Percentiles rank a stretch among this genome's conserved stretches.
These are phyloP conservation scores for Cranoglanis bouderius DNA, from an alignment of 2,113 vertebrate species.

Conservation along the genomic window DNA sequence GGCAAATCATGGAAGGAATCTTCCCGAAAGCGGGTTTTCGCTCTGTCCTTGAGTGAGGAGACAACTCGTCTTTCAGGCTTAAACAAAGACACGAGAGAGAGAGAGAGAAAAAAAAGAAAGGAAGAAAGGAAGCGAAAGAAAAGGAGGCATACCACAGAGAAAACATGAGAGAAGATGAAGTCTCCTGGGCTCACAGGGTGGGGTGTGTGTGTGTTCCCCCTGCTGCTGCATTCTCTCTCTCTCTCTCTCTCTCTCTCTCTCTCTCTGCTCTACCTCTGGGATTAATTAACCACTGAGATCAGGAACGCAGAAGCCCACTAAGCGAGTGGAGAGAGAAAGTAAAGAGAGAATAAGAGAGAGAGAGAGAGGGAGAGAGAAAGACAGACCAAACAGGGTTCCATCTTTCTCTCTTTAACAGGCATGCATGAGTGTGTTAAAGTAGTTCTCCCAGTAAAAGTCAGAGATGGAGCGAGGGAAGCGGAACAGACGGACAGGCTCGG, in stretches of 20 bases:
- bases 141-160: conserved; percentile 38
- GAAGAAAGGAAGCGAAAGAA: conserved; percentile 45
- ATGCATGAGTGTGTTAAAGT: not conserved
- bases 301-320: conserved; percentile 48
- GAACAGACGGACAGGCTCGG: conserved; percentile 7
- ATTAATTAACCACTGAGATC: conserved; percentile 63
- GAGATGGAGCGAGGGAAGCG: not conserved
- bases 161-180: conserved; percentile 44
- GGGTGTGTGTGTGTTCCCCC: conserved; percentile 31
- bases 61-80: not conserved
- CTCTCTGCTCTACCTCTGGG: conserved; percentile 57
- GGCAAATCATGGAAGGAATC: not conserved
- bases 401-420: not conserved
- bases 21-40: not conserved
- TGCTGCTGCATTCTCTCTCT: conserved; percentile 37
- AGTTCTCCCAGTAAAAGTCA: not conserved
- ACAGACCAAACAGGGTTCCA: not conserved
- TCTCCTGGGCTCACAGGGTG: conserved; percentile 53
- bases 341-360: not conserved
- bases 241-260: conserved; percentile 41
- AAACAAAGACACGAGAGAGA: conserved; percentile 40
- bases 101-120: conserved; percentile 14
- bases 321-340: not conserved
- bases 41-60: not conserved
- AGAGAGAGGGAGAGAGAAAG: not conserved